phyloP scores from a whole-genome alignment of 2,888 invertebrate species.

The Drepana falcataria region DNA sequence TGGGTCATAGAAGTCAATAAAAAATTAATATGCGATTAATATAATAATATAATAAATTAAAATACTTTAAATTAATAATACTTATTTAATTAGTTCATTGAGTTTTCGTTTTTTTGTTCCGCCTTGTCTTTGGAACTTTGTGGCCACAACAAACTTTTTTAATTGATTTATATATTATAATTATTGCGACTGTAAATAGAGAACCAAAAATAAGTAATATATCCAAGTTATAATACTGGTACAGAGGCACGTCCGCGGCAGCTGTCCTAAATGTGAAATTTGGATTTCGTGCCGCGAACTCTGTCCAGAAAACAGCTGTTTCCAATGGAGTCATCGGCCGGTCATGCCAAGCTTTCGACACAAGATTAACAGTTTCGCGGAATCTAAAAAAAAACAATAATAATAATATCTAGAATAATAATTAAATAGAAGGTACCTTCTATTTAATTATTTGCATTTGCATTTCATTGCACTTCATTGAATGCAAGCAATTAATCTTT shows the following conservation, averaged over 20 bases:
- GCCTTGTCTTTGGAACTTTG: slow-evolving; percentile 11
- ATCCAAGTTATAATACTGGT: slow-evolving; percentile 71
- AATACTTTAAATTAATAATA: too few species aligned
- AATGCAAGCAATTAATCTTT: too few species aligned
- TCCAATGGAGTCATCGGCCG: slow-evolving; percentile 79
- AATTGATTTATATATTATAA: slow-evolving; percentile 14
- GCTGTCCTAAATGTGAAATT: slow-evolving; percentile 68
- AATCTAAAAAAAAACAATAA: slow-evolving; percentile 48
- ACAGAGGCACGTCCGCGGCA: slow-evolving; percentile 75
- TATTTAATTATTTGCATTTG: too few species aligned
- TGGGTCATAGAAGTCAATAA: too few species aligned
- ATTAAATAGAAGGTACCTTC: background rate
- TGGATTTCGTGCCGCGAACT: slow-evolving; percentile 77
- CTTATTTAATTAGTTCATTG: slow-evolving; percentile 12
- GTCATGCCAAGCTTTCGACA: slow-evolving; percentile 78
- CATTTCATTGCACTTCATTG: too few species aligned
- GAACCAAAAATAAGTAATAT: slow-evolving; percentile 25
- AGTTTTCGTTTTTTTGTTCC: slow-evolving; percentile 22
- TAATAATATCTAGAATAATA: background rate
- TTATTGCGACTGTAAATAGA: slow-evolving; percentile 16
- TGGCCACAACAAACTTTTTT: slow-evolving; percentile 14
- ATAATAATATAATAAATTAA: too few species aligned
- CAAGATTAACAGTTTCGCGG: slow-evolving; percentile 54
- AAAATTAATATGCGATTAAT: too few species aligned
- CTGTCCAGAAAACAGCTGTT: slow-evolving; percentile 82